phyloP scores from a whole-genome alignment of 2,797 vertebrate species.

The Catamblyrhynchus diadema region DNA sequence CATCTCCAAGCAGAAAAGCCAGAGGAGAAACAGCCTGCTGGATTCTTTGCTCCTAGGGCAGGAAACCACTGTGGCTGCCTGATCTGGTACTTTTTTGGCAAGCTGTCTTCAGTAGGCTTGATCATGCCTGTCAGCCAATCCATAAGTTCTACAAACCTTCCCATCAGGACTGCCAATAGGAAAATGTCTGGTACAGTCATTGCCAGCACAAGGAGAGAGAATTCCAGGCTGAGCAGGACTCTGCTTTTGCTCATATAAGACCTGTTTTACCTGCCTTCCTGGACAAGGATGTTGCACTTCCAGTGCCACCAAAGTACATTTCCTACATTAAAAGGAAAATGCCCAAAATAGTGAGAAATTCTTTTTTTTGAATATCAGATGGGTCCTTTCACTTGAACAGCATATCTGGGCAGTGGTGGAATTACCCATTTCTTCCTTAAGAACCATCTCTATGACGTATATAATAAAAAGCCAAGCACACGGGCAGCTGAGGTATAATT shows the following conservation, averaged over 20 bases:
- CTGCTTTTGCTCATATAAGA: not conserved
- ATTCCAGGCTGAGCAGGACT: not conserved
- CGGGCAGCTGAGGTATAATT: not conserved
- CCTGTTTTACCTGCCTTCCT: not conserved
- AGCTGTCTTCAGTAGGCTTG: not conserved
- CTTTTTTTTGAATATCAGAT: not conserved
- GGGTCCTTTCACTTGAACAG: not conserved
- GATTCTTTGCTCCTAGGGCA: not conserved
- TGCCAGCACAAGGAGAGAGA: not conserved
- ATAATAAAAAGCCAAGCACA: not conserved
- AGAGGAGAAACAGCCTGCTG: not conserved
- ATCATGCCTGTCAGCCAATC: not conserved
- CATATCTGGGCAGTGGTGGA: not conserved
- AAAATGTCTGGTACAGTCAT: not conserved
- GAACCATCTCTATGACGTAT: not conserved
- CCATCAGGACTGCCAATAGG: not conserved
- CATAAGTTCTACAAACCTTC: not conserved
- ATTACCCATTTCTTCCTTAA: not conserved
- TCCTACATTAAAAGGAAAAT: not conserved
- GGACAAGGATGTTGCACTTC: not conserved
- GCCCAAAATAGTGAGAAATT: not conserved
- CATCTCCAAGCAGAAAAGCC: not conserved
- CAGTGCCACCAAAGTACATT: not conserved
- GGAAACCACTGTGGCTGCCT: not conserved
- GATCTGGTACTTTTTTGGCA: not conserved